Conservation (phyloP, 2,113 vertebrate species). For the Apodemus sylvaticus region DNA sequence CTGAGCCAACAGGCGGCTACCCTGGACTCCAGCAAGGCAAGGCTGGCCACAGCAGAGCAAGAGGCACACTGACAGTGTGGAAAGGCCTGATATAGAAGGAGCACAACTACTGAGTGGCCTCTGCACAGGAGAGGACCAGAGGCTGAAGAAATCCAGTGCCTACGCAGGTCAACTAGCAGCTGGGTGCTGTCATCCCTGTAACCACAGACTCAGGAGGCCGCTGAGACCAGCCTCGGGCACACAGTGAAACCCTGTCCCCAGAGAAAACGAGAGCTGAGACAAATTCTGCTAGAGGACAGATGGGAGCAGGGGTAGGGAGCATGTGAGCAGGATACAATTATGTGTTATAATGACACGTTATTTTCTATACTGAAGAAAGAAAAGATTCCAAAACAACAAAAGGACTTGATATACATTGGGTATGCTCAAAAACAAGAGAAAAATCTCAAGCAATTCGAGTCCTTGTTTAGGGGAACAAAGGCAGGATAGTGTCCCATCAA, state of each 20-base stretch:
- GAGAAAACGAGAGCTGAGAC: not conserved
- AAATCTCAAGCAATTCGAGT: constrained; percentile 36
- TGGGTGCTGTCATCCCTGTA: not conserved
- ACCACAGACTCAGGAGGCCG: not conserved
- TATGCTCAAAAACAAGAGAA: not conserved
- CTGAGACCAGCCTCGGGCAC: not conserved
- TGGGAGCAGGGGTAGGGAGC: too few relatives aligned
- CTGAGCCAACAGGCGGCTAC: not conserved
- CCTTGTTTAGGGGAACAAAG: not conserved
- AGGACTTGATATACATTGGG: not conserved
- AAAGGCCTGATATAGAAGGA: not conserved
- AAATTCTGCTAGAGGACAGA: not conserved
- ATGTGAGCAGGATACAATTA: not conserved
- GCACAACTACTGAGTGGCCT: not conserved
- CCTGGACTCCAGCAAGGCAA: not conserved
- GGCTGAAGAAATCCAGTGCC: not conserved
- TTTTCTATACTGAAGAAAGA: not conserved
- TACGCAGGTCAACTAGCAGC: not conserved
- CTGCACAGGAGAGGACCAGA: not conserved
- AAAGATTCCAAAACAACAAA: not conserved
- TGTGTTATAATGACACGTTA: not conserved
- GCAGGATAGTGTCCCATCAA: not conserved
- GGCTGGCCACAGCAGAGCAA: not conserved
- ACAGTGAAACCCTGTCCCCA: not conserved
- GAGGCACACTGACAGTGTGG: not conserved